Base-by-base conservation (phyloP, 2,888 invertebrate genomes). In the Chrysotoxum bicinctum region DNA sequence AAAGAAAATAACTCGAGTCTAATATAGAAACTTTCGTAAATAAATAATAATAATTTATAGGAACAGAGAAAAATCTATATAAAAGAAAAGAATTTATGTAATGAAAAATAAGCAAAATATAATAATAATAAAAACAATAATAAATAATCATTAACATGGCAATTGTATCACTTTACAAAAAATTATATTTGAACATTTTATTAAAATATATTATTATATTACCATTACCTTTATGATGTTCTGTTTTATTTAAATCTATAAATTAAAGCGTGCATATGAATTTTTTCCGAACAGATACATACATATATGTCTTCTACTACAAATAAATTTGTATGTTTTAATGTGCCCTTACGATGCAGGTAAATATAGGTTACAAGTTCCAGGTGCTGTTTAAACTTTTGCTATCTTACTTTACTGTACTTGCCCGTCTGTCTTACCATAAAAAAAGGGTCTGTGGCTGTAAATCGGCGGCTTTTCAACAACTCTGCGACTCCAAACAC, bases 181-280 rank as follows among this genome's bases (percentile, higher is more conserved):
- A 52, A 82, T 87, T 85, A 85, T 85, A 85, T 88, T 88, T 78
- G 87, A 87, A 88, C 87, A 87, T 88, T 88, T 88, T 88, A 88
- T 80, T 88, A 88, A 88, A 88, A 87, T 83, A 87, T 82, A 86
- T 79, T 86, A 87, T 86, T 88, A 88, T 87, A 87, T 80, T 86
- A 87, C 87, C 87, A 88, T 88, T 87, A 88, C 76, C 87, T 87
- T 82, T 50, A 82, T 70, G 50, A 77, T 26, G 3, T n/a, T 26
- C 32, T 48, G 73, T 62, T 69, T 69, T 77, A 26, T 64, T 45
- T 19, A 4, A 12, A 14, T 35, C 9, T 2, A n/a, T n/a, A n/a
- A n/a, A n/a, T n/a, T n/a, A n/a, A n/a, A n/a, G n/a, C n/a, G n/a
- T n/a, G n/a, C n/a, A n/a, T n/a, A n/a, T n/a, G n/a, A n/a, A n/a